These are phyloP conservation scores for Graptemys geographica DNA, from an alignment of 2,797 vertebrate species.

Conservation along the genomic window DNA sequence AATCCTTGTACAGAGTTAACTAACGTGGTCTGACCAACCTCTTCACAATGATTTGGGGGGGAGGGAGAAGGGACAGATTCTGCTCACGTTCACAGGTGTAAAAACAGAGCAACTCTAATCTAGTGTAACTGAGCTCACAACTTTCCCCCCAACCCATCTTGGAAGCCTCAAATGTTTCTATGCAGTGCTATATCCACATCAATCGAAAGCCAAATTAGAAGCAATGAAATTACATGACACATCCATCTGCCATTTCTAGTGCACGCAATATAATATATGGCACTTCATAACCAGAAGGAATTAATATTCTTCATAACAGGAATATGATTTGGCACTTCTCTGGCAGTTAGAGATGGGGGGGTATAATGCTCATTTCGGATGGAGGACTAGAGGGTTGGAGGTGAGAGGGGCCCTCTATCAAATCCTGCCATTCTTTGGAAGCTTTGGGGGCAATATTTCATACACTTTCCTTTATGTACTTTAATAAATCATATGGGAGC, in stretches of 20 bases:
- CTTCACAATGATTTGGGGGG: background rate
- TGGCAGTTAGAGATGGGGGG: background rate
- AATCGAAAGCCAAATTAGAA: background rate
- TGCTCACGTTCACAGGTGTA: background rate
- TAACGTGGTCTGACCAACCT: background rate
- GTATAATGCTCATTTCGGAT: background rate
- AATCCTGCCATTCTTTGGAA: background rate
- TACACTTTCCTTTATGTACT: background rate
- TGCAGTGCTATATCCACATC: background rate
- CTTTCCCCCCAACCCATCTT: background rate
- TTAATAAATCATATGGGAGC: slow-evolving; percentile 31
- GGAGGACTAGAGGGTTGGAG: background rate
- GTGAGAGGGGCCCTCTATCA: slow-evolving; percentile 5
- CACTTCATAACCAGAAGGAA: background rate
- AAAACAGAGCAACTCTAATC: background rate
- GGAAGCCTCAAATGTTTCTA: background rate
- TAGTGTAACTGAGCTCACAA: background rate
- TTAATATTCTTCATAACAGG: background rate
- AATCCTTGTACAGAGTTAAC: background rate
- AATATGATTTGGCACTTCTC: background rate
- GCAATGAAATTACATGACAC: background rate
- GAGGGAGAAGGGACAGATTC: background rate
- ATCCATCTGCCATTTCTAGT: background rate
- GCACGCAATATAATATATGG: background rate
- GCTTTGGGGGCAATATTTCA: background rate